Evolutionary conservation across 92 coral and sea anemone species (phyloP).

Genomic region (Palythoa caribaeorum): DNA sequence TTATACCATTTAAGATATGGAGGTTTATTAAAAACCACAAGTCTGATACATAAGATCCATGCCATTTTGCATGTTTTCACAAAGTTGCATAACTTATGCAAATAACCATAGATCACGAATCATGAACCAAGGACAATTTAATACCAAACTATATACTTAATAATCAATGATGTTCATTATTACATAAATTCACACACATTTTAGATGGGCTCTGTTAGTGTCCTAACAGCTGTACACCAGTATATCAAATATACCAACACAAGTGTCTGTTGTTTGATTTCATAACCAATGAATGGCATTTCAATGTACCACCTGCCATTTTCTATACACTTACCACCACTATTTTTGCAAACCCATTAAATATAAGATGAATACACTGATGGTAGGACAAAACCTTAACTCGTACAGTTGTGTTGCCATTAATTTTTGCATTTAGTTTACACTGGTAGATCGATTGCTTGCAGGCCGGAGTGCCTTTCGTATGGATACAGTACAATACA

Average conservation of each 20-base stretch:
- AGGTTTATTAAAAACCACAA: not conserved
- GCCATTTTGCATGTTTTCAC: not conserved
- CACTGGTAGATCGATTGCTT: constrained; percentile 21
- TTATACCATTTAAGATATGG: not conserved
- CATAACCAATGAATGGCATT: not conserved
- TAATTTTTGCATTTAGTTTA: constrained; percentile 5
- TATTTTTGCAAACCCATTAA: not conserved
- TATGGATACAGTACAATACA: constrained; percentile 46
- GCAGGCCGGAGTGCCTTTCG: constrained; percentile 40
- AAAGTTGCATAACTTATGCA: not conserved
- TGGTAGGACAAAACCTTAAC: not conserved
- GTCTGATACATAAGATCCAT: not conserved
- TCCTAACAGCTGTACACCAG: not conserved
- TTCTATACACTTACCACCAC: not conserved
- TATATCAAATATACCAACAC: not conserved
- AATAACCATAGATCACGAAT: not conserved
- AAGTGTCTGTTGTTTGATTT: not conserved
- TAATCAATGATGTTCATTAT: not conserved
- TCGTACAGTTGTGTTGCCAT: not conserved
- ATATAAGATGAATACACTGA: not conserved
- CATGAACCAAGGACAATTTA: not conserved
- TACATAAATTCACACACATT: not conserved
- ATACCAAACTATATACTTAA: not conserved
- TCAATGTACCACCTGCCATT: not conserved
- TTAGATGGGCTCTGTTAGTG: not conserved